These are phyloP conservation scores for Drosophila pegasa DNA, from an alignment of 2,888 invertebrate species.

Conservation along the genomic window DNA sequence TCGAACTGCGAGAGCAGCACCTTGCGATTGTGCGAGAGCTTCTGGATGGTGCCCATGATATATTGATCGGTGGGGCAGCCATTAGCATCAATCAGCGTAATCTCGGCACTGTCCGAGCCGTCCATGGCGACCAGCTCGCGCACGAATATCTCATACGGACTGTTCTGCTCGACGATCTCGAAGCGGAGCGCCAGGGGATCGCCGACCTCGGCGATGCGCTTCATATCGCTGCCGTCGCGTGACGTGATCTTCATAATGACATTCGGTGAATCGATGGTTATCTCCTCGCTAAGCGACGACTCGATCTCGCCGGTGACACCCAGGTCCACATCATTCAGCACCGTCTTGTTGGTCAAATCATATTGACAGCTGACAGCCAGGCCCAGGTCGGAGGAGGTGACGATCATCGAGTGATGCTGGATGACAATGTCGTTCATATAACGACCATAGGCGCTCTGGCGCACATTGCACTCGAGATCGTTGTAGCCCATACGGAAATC, in stretches of 20 bases:
- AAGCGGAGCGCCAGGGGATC: slow-evolving; percentile 96
- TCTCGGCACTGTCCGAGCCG: slow-evolving; percentile 96
- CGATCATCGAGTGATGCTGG: slow-evolving; percentile 97
- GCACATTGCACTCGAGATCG: slow-evolving; percentile 95
- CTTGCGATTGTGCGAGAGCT: slow-evolving; percentile 92
- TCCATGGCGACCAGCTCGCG: slow-evolving; percentile 97
- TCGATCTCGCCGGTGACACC: slow-evolving; percentile 95
- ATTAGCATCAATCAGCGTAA: slow-evolving; percentile 94
- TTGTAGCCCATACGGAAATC: slow-evolving; percentile 96
- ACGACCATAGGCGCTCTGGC: slow-evolving; percentile 92
- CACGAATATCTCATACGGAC: slow-evolving; percentile 98
- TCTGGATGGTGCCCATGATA: slow-evolving; percentile 97
- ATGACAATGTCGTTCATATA: slow-evolving; percentile 97
- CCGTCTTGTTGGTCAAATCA: slow-evolving; percentile 96
- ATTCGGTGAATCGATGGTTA: slow-evolving; percentile 96
- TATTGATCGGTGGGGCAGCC: slow-evolving; percentile 97
- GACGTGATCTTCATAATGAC: slow-evolving; percentile 97
- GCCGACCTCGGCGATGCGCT: slow-evolving; percentile 95
- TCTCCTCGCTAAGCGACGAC: slow-evolving; percentile 94
- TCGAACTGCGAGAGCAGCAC: slow-evolving; percentile 95
- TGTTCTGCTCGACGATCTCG: slow-evolving; percentile 96
- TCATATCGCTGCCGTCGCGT: slow-evolving; percentile 92
- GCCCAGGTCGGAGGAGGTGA: slow-evolving; percentile 96
- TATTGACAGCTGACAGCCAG: slow-evolving; percentile 97
- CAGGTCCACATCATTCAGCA: slow-evolving; percentile 95